These are phyloP conservation scores for Cephus runcator DNA, from an alignment of 2,888 invertebrate genomes.

Conservation along the genomic window DNA sequence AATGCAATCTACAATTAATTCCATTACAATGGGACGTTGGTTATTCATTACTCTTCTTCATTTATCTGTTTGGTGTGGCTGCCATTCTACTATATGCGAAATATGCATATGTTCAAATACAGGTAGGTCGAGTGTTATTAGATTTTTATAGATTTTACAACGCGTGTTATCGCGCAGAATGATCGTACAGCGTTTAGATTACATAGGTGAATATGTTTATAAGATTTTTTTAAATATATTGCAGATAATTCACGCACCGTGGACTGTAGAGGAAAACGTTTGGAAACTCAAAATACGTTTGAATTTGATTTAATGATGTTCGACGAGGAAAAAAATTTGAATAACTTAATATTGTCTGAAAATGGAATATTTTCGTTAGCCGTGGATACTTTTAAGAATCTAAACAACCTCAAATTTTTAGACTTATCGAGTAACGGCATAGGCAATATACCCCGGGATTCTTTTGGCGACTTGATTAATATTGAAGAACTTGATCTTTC, in stretches of 20 bases:
- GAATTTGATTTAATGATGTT: conserved; percentile 48
- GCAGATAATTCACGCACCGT: conserved; percentile 10
- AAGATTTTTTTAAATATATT: not conserved
- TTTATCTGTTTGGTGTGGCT: conserved; percentile 20
- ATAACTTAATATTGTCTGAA: conserved; percentile 67
- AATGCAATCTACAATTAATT: not conserved
- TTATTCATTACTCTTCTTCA: conserved; percentile 19
- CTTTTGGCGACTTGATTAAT: conserved; percentile 58
- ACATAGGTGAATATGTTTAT: not conserved
- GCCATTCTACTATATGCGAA: conserved; percentile 38
- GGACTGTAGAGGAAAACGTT: conserved; percentile 37
- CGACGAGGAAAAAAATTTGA: conserved; percentile 63
- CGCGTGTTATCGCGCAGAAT: not conserved
- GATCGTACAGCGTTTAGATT: not conserved
- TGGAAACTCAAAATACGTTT: conserved; percentile 32
- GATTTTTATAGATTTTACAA: not conserved
- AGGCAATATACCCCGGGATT: conserved; percentile 61
- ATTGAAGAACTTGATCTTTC: conserved; percentile 67
- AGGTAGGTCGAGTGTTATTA: conserved; percentile 34
- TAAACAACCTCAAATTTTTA: conserved; percentile 65
- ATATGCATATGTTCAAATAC: conserved; percentile 39
- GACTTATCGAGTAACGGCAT: conserved; percentile 70
- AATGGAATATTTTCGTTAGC: conserved; percentile 67
- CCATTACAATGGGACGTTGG: not conserved
- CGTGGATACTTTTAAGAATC: conserved; percentile 66